Conservation (phyloP, 2,888 invertebrate species). For the Ferrisia virgata region DNA sequence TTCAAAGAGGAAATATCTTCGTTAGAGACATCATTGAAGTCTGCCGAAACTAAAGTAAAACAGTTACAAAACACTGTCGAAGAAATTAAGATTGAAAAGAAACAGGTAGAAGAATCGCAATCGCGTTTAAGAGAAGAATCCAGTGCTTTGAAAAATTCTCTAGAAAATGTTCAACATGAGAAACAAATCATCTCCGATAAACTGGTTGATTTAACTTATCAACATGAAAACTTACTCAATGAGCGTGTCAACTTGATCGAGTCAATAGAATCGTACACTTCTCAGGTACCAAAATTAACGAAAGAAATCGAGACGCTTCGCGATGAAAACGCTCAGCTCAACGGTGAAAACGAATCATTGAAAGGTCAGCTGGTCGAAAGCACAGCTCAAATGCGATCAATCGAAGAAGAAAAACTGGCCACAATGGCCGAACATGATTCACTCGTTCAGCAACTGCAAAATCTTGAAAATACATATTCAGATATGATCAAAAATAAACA, state of each 20-base stretch:
- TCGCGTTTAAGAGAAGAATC: not conserved
- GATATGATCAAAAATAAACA: not conserved
- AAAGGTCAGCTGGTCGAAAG: not conserved
- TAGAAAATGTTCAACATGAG: not conserved
- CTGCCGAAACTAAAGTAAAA: not conserved
- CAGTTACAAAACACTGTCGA: not conserved
- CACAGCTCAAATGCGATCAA: not conserved
- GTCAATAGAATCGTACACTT: not conserved
- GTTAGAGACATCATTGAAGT: not conserved
- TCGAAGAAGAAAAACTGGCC: not conserved
- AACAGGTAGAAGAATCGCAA: not conserved
- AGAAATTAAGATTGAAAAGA: not conserved
- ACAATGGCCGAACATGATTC: not conserved
- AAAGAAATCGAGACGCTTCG: not conserved
- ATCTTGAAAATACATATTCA: not conserved
- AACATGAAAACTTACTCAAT: not conserved
- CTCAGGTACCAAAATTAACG: not conserved
- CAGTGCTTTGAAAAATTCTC: not conserved
- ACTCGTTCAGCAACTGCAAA: not conserved
- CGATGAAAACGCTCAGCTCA: not conserved
- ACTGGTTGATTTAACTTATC: not conserved
- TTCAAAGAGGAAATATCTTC: not conserved
- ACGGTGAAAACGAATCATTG: not conserved
- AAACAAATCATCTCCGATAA: not conserved
- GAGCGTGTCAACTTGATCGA: not conserved